phyloP scores from a whole-genome alignment of 2,888 invertebrate species.

The Phragmatobia fuliginosa region DNA sequence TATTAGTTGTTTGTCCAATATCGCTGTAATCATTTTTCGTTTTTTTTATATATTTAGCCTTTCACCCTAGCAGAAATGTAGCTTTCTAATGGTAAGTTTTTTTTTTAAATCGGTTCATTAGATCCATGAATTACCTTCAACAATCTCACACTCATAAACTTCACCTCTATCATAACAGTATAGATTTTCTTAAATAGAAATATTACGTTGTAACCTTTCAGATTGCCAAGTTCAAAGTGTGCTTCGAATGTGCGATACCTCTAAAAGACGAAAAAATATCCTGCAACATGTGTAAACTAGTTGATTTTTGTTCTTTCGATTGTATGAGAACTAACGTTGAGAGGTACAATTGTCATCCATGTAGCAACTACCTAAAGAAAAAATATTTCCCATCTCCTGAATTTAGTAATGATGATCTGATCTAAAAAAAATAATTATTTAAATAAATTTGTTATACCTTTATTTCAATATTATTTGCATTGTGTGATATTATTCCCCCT shows the following conservation, averaged over 20 bases:
- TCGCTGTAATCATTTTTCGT: too few species aligned
- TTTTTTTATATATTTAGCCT: too few species aligned
- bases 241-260: constrained; percentile 76
- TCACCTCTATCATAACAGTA: too few species aligned
- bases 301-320: constrained; percentile 69
- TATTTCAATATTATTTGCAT: neutral
- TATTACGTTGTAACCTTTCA: constrained; percentile 41
- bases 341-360: constrained; percentile 69
- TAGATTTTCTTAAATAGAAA: too few species aligned
- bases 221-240: constrained; percentile 71
- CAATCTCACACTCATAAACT: too few species aligned
- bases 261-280: constrained; percentile 56
- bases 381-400: constrained; percentile 58
- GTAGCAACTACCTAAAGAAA: constrained; percentile 63
- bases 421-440: neutral
- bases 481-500: neutral
- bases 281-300: constrained; percentile 66
- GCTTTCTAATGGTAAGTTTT: too few species aligned
- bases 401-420: constrained; percentile 22
- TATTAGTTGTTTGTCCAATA: too few species aligned
- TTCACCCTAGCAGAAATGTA: too few species aligned
- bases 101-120: too few species aligned
- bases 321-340: constrained; percentile 67
- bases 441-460: neutral
- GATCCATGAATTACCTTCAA: too few species aligned